A percentile compares a stretch with the other conserved stretches of the same genome.
Evolutionary conservation across 2,113 vertebrate species (phyloP).

Genomic region (Tachuris rubrigastra): DNA sequence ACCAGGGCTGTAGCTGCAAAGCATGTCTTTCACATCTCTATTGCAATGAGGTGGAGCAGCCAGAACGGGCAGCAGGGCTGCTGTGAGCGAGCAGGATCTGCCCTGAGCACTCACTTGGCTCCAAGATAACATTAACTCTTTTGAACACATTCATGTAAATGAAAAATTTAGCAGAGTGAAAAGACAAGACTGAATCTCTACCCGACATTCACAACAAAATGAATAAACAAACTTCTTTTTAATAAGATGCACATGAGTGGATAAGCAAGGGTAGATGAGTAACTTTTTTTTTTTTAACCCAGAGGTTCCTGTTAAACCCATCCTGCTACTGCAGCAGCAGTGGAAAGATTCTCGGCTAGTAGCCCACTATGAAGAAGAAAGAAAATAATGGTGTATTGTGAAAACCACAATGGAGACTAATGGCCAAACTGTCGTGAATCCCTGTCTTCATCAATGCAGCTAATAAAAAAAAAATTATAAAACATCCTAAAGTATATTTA

Average conservation of each 20-base stretch:
- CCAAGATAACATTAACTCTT: not conserved
- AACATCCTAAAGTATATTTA: not conserved
- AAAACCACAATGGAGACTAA: not conserved
- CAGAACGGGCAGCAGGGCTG: not conserved
- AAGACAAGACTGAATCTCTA: not conserved
- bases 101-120: not conserved
- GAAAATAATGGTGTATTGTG: conserved; percentile 25
- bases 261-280: not conserved
- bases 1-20: not conserved
- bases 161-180: not conserved
- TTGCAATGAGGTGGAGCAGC: not conserved
- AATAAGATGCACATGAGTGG: not conserved
- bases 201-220: not conserved
- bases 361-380: not conserved
- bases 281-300: not conserved
- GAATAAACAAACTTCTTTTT: not conserved
- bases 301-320: not conserved
- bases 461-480: not conserved
- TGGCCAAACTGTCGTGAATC: not conserved
- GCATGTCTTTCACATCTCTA: not conserved
- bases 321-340: not conserved
- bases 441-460: not conserved
- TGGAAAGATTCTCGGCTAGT: not conserved
- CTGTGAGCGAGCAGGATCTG: accelerated
- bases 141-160: not conserved